Evolutionary conservation across 2,888 invertebrate genomes (phyloP).

Genomic region (Periphyllus acericola): DNA sequence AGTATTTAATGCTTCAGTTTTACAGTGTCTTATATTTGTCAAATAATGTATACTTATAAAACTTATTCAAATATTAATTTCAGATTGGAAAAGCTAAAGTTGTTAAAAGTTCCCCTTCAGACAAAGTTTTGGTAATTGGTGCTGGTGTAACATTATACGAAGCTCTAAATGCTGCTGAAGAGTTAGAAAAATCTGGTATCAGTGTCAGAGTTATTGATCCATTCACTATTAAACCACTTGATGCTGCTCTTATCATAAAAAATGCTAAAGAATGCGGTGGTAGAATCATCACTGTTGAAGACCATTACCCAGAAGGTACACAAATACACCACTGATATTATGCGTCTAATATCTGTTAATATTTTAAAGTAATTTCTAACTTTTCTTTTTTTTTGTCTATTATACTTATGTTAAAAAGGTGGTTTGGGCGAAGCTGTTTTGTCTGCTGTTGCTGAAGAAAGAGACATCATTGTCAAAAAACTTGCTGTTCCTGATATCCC

Average conservation of each 20-base stretch:
- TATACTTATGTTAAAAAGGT: conserved; percentile 70
- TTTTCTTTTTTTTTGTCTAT: not conserved
- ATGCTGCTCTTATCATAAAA: conserved; percentile 78
- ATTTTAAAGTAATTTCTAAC: conserved; percentile 7
- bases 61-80: conserved; percentile 45
- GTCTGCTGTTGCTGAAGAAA: conserved; percentile 79
- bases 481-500: conserved; percentile 86
- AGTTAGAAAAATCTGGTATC: conserved; percentile 77
- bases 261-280: conserved; percentile 85
- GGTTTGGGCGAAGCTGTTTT: conserved; percentile 96
- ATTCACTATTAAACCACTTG: conserved; percentile 96
- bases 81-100: conserved; percentile 82
- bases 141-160: conserved; percentile 95
- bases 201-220: conserved; percentile 89
- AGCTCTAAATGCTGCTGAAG: conserved; percentile 84
- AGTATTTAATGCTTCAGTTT: conserved; percentile 29
- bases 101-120: conserved; percentile 78
- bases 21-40: not conserved
- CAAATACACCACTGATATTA: not conserved
- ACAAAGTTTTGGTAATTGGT: conserved; percentile 88
- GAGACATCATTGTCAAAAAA: conserved; percentile 78
- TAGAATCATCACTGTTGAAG: conserved; percentile 91
- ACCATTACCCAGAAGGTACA: conserved; percentile 91
- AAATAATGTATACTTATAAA: conserved; percentile 51
- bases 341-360: not conserved